Base-by-base conservation (phyloP, 2,797 vertebrate species). In the Xerus rutilus region DNA sequence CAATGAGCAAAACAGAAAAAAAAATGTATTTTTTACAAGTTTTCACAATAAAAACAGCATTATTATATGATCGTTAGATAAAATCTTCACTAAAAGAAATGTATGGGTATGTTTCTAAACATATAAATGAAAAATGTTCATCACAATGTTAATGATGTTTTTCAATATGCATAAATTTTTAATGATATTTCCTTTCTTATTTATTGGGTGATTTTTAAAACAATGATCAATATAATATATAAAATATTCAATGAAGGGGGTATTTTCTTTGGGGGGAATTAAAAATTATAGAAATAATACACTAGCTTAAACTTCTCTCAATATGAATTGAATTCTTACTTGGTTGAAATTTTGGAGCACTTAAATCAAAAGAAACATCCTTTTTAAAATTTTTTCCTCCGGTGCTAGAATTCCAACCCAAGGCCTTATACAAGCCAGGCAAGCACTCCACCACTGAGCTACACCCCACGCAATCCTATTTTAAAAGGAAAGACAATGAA, bases 241-340 rank as follows among this genome's bases (percentile, higher is more conserved):
- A 78, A 88, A 79, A 91, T 70, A 69, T 45, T 59, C n/a, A 59
- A 59, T 86, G 20, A 82, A 85, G 86, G 7, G 6, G 43, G n/a
- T 78, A 43, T 64, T 91, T 88, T 49, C 69, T 64, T 25, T 67
- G 3, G 9, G 25, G 21, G 9, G 4, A 20, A 3, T 5, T 25
- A 77, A 92, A 67, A 86, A 7, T 59, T 93, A 32, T 23, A 89
- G 62, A 54, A 83, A 93, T 1, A 70, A 57, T 69, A 84, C 14
- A n/a, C 18, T 47, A 65, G 13, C 21, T 90, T 93, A 84, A 84
- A 28, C 52, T 74, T 88, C 57, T 88, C n/a, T 86, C 70, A 84
- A 0, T 47, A 67, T 74, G 73, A 87, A 74, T 45, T 74, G 73
- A 87, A 74, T 45, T 92, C 54, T 90, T 30, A 67, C 7, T 39